phyloP scores from a whole-genome alignment of 2,113 vertebrate genomes.

The Notarius quadriscutis region DNA sequence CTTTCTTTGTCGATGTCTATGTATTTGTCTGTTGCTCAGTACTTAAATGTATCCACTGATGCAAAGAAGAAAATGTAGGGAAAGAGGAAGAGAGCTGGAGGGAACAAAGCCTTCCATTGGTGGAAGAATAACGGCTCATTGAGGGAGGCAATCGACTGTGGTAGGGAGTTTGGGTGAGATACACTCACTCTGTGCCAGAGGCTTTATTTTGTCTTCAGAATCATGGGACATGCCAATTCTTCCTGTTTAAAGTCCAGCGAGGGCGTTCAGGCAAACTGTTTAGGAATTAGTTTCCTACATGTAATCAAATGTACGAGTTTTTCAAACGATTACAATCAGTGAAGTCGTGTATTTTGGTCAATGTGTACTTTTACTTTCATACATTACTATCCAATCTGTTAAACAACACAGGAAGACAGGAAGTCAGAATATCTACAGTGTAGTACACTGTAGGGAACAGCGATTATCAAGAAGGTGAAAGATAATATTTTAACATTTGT shows the following conservation, averaged over 20 bases:
- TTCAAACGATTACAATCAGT: background rate
- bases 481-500: background rate
- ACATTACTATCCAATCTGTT: background rate
- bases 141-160: background rate
- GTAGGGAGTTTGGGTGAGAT: conserved; percentile 16
- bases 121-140: conserved; percentile 9
- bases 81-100: conserved; percentile 8
- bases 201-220: background rate
- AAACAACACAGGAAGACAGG: background rate
- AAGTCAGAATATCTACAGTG: background rate
- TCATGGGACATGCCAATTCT: background rate
- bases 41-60: conserved; percentile 24
- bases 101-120: conserved; percentile 27
- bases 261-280: background rate
- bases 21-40: background rate
- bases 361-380: background rate
- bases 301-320: too few relatives aligned
- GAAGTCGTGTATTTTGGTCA: background rate
- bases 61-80: background rate
- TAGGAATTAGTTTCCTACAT: background rate
- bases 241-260: conserved; percentile 4
- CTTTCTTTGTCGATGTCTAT: background rate
- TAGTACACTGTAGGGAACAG: background rate
- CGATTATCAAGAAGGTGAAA: background rate
- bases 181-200: conserved; percentile 8